Evolutionary conservation across 2,797 vertebrate species (phyloP).

Genomic region (Taenioides sp.): DNA sequence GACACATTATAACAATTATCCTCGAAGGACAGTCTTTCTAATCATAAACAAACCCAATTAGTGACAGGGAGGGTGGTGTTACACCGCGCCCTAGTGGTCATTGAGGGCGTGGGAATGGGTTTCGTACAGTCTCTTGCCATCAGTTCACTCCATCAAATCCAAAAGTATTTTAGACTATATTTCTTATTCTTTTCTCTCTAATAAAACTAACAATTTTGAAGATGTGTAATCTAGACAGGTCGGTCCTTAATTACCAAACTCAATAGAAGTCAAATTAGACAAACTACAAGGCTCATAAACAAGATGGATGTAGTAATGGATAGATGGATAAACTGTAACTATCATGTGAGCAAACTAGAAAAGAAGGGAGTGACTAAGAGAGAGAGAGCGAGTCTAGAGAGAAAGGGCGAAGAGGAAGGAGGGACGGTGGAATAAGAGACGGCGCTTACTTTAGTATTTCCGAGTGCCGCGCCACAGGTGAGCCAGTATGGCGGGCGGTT

Average conservation of each 20-base stretch:
- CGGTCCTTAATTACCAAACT: neutral
- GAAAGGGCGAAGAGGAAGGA: constrained; percentile 6
- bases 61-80: constrained; percentile 17
- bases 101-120: constrained; percentile 1
- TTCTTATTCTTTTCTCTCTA: too few relatives aligned
- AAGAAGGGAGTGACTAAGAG: constrained; percentile 10
- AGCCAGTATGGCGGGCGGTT: constrained; percentile 42
- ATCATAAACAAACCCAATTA: constrained; percentile 8
- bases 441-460: constrained; percentile 51
- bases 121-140: constrained; percentile 23
- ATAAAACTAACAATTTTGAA: too few relatives aligned
- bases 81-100: constrained; percentile 51
- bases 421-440: constrained; percentile 17
- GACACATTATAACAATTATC: constrained; percentile 20
- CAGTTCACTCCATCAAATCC: neutral
- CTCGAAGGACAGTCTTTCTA: constrained; percentile 7
- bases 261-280: neutral
- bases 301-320: neutral
- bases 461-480: constrained; percentile 64
- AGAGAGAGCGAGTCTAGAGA: constrained; percentile 15
- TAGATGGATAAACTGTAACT: neutral
- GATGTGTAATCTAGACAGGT: neutral
- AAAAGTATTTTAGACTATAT: neutral
- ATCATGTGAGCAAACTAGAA: constrained; percentile 11
- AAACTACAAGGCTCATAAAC: neutral